Evolutionary conservation across 2,113 vertebrate genomes (phyloP), one percentile per base, ranked within the genome.

Genomic region (Neodon shergylaensis): DNA sequence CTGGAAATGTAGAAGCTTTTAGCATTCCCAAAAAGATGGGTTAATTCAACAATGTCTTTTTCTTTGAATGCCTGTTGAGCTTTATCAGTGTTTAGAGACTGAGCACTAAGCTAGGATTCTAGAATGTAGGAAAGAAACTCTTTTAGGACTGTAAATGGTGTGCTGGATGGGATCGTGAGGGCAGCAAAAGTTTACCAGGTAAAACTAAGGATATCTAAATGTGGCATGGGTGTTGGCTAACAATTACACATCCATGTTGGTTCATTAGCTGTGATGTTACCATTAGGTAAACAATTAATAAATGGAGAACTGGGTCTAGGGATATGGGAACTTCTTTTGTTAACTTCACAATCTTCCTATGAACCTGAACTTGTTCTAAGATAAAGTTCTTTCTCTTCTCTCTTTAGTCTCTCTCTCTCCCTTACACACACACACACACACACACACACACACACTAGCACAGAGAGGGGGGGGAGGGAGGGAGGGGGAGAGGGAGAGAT

Each of bases 181-280:
- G 42, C 1, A 58, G 28, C 65, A 66, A 65, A 76, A 65, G 0
- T 1, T 66, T 61, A 13, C 47, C 82, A n/a, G 58, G 61, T 49
- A 47, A 63, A 83, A 88, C 44, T 68, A 81, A 96, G 13, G 26
- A 96, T 78, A 89, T 90, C 17, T 54, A 49, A 73, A 33, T 28
- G 9, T 70, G 73, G 31, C 39, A 13, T 54, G 47, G 11, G 21
- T 88, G 94, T 94, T 90, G n/a, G 49, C 77, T 65, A 76, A 44
- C 78, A 89, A 66, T 61, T 86, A 47, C 84, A 1, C 49, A 61
- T 65, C 21, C 24, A 0, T 77, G 54, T 52, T 54, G 31, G 2
- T 44, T 92, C 17, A 36, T 82, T 77, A 85, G 39, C 13, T 81
- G 7, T 73, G 33, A 65, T 49, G 33, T 2, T 88, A 33, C 68